These are phyloP conservation scores for Riparia riparia DNA, from an alignment of 2,113 vertebrate genomes.

Conservation along the genomic window DNA sequence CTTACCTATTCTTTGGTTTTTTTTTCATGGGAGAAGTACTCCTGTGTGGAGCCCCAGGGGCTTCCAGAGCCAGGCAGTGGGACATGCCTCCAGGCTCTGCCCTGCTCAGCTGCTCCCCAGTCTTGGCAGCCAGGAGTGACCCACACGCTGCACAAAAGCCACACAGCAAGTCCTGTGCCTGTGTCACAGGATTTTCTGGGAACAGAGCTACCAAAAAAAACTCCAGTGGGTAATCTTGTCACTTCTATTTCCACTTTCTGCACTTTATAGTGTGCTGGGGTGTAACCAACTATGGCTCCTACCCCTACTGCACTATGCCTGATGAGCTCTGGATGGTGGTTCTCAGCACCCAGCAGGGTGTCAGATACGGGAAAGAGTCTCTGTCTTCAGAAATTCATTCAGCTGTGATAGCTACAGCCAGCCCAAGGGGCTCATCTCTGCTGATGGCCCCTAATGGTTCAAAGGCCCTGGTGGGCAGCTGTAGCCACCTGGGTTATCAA, in stretches of 20 bases:
- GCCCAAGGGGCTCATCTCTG: rapidly evolving
- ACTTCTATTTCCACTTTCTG: neutral
- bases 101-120: neutral
- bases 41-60: too few species aligned
- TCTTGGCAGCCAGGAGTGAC: rapidly evolving
- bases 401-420: neutral
- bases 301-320: rapidly evolving
- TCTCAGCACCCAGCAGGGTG: neutral
- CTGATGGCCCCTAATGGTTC: neutral
- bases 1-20: too few species aligned
- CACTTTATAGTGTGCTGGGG: neutral
- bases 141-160: rapidly evolving
- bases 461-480: rapidly evolving
- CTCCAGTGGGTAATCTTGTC: too few species aligned
- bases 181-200: neutral
- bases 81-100: neutral
- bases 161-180: neutral
- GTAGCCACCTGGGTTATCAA: neutral
- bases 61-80: neutral
- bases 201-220: neutral
- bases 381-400: too few species aligned
- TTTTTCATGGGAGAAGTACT: too few species aligned
- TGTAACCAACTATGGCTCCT: rapidly evolving
- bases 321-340: rapidly evolving
- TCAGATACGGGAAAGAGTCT: too few species aligned